Conservation (phyloP, 2,113 vertebrate species). For the Equus przewalskii region DNA sequence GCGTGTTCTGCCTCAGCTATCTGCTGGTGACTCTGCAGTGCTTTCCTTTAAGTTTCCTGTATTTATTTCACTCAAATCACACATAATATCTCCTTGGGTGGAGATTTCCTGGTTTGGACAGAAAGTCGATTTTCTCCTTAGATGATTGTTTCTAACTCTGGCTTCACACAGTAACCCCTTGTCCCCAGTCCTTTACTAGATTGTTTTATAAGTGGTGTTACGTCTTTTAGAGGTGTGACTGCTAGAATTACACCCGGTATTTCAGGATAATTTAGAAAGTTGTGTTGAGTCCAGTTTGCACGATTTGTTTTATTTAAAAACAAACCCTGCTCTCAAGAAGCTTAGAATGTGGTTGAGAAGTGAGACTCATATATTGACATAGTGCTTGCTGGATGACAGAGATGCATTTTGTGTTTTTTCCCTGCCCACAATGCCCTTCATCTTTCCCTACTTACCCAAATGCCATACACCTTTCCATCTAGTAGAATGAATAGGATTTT, state of each 20-base stretch:
- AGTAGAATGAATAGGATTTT: not conserved
- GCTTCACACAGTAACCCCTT: not conserved
- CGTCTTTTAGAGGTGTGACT: not conserved
- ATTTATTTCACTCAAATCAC: not conserved
- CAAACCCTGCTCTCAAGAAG: not conserved
- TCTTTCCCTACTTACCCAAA: not conserved
- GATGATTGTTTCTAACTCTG: conserved; percentile 32
- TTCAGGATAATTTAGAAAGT: not conserved
- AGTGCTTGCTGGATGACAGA: not conserved
- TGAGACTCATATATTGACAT: not conserved
- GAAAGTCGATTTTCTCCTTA: not conserved
- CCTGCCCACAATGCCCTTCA: not conserved
- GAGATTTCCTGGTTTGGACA: conserved; percentile 7
- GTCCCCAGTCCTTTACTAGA: not conserved
- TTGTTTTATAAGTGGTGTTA: not conserved
- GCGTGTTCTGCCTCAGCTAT: not conserved
- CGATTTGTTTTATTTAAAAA: not conserved
- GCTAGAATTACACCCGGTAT: not conserved
- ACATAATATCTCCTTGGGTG: not conserved
- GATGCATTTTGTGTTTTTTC: not conserved
- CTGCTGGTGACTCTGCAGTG: not conserved
- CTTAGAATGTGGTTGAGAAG: not conserved
- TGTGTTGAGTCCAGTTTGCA: not conserved
- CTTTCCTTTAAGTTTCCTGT: not conserved
- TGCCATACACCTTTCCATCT: not conserved